Evolutionary conservation across 2,888 invertebrate genomes (phyloP).

Genomic region (Rhagophthalmus giganteus): DNA sequence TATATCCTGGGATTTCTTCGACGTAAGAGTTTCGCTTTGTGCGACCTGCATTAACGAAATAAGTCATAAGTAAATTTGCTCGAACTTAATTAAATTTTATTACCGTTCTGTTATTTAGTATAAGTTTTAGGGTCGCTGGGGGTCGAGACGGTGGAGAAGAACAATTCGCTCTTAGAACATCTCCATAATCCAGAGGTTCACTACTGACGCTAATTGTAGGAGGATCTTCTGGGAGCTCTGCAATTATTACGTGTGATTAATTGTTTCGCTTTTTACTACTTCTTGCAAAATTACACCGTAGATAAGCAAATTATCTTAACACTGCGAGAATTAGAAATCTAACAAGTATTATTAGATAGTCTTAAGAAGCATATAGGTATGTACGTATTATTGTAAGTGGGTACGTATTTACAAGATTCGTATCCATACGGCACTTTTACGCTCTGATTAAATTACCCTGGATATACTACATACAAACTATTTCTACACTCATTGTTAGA

Average conservation of each 20-base stretch:
- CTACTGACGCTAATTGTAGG: constrained; percentile 72
- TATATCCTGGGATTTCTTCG: constrained; percentile 57
- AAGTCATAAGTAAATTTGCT: constrained; percentile 5
- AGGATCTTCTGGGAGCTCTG: constrained; percentile 72
- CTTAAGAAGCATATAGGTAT: too few species aligned
- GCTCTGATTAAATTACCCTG: too few species aligned
- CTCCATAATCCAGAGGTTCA: constrained; percentile 75
- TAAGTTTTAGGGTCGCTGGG: constrained; percentile 72
- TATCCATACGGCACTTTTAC: too few species aligned
- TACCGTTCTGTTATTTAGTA: constrained; percentile 77
- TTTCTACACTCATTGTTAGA: too few species aligned
- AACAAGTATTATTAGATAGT: too few species aligned
- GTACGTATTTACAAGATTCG: too few species aligned
- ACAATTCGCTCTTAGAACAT: constrained; percentile 76
- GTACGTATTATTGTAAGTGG: too few species aligned
- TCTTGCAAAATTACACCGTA: too few species aligned
- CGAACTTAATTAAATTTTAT: constrained; percentile 40
- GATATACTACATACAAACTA: too few species aligned
- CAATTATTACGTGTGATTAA: constrained; percentile 18
- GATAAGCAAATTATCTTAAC: neutral
- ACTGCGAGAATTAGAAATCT: too few species aligned
- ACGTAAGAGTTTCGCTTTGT: constrained; percentile 51
- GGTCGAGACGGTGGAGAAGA: constrained; percentile 75
- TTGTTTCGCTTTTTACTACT: too few species aligned
- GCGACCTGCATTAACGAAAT: constrained; percentile 35